Evolutionary conservation across 2,888 invertebrate genomes (phyloP), one percentile per base, ranked within the genome.

Genomic region (Incurvaria masculella): DNA sequence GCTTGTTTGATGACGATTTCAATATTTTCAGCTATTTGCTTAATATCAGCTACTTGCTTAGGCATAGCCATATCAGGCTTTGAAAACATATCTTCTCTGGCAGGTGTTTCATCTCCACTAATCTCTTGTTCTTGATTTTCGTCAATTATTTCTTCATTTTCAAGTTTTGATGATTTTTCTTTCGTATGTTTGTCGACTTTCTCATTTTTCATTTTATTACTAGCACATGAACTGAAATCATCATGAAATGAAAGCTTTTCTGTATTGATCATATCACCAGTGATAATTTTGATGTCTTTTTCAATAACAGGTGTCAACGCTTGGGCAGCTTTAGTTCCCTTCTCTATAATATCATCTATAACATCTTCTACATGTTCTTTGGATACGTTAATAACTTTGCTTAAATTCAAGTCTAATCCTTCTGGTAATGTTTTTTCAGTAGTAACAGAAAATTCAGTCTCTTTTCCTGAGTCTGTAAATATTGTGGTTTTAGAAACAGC

Each of bases 1-100:
- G 78, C 78, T 53, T 78, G 78, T 62, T 78, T 78, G 2, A 78
- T 78, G 19, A 78, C 78, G 17, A 78, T 78, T 65, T 78, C 78
- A 47, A 78, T 78, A 52, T 78, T 78, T 52, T 78, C 78, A 49
- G 78, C 78, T 75, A 78, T 78, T 64, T 78, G 69, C 57, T 78
- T 78, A 76, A 78, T 78, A 6, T 76, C 67, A 2, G 78, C 78
- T 51, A 78, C 78, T 2, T 78, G 78, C 59, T 76, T 78, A 14
- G 33, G 14, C 14, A n/a, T n/a, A n/a, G n/a, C n/a, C n/a, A n/a
- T n/a, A n/a, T n/a, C n/a, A n/a, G n/a, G n/a, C n/a, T n/a, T n/a
- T n/a, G n/a, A n/a, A n/a, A n/a, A n/a, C n/a, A n/a, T n/a, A n/a
- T n/a, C n/a, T 50, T 76, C 76, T 51, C 78, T 60, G 52, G 67